phyloP scores from a whole-genome alignment of 2,797 vertebrate species.

The Antennarius maculatus region DNA sequence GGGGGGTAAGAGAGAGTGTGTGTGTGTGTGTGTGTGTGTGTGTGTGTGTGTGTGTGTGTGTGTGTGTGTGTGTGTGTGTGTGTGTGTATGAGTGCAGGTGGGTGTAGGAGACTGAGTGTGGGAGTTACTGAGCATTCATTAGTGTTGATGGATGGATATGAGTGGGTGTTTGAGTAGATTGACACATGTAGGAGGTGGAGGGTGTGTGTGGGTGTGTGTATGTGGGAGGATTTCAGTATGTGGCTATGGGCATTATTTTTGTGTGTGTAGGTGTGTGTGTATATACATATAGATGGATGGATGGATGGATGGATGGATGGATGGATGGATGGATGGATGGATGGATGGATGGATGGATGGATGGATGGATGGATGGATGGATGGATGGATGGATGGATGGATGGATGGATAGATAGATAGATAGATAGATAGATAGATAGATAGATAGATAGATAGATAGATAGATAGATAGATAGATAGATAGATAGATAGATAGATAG shows the following conservation, averaged over 20 bases:
- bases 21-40: slow-evolving; percentile 25
- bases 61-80: too few relatives aligned
- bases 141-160: slow-evolving; percentile 60
- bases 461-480: too few relatives aligned
- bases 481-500: too few relatives aligned
- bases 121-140: slow-evolving; percentile 65
- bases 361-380: too few relatives aligned
- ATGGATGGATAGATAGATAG: too few relatives aligned
- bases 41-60: slow-evolving; percentile 54
- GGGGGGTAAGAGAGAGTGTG: slow-evolving; percentile 56
- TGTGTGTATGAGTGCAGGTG: slow-evolving; percentile 31
- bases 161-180: slow-evolving; percentile 51
- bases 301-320: too few relatives aligned
- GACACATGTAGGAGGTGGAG: slow-evolving; percentile 49
- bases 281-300: neutral
- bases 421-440: too few relatives aligned
- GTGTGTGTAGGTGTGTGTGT: slow-evolving; percentile 12
- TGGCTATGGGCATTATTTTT: slow-evolving; percentile 44
- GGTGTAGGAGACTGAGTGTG: slow-evolving; percentile 47
- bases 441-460: too few relatives aligned
- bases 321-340: too few relatives aligned
- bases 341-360: too few relatives aligned
- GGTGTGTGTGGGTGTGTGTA: slow-evolving; percentile 46
- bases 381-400: too few relatives aligned
- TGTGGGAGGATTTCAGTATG: slow-evolving; percentile 55